Evolutionary conservation across 2,113 vertebrate genomes (phyloP).

Genomic region (Haliaeetus leucogaster): DNA sequence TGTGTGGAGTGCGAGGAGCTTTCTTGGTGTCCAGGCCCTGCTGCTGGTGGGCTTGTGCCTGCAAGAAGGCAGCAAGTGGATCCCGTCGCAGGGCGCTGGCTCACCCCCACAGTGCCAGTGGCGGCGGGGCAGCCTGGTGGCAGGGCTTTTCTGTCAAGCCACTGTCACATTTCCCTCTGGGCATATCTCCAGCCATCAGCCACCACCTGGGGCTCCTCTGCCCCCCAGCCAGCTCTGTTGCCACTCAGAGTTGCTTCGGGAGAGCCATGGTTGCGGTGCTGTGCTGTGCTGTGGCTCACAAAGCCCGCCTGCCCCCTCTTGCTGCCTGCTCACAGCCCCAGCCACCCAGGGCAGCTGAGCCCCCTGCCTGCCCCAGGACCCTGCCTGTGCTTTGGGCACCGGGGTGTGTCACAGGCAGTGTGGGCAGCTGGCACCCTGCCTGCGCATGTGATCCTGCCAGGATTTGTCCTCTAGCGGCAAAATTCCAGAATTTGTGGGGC

Average conservation of each 20-base stretch:
- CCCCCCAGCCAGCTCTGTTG: accelerated
- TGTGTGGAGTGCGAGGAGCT: not conserved
- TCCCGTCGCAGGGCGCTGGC: accelerated
- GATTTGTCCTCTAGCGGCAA: not conserved
- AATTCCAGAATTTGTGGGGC: not conserved
- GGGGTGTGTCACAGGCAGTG: accelerated
- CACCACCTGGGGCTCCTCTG: not conserved
- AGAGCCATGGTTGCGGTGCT: not conserved
- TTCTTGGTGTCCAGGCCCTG: not conserved
- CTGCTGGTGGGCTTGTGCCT: not conserved
- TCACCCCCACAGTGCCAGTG: accelerated
- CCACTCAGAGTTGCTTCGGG: not conserved
- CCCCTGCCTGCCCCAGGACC: not conserved
- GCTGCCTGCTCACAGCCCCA: not conserved
- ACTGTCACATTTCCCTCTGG: not conserved
- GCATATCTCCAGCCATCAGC: not conserved
- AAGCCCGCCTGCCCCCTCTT: not conserved
- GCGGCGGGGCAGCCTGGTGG: accelerated
- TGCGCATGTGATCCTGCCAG: not conserved
- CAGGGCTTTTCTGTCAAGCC: not conserved
- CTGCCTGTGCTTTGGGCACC: not conserved
- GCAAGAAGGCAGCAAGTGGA: not conserved
- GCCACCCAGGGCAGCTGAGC: not conserved
- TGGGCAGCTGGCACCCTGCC: not conserved
- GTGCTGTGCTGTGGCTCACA: not conserved